These are phyloP conservation scores for Anthopleura xanthogrammica DNA, from an alignment of 92 coral and sea anemone species.

Conservation along the genomic window DNA sequence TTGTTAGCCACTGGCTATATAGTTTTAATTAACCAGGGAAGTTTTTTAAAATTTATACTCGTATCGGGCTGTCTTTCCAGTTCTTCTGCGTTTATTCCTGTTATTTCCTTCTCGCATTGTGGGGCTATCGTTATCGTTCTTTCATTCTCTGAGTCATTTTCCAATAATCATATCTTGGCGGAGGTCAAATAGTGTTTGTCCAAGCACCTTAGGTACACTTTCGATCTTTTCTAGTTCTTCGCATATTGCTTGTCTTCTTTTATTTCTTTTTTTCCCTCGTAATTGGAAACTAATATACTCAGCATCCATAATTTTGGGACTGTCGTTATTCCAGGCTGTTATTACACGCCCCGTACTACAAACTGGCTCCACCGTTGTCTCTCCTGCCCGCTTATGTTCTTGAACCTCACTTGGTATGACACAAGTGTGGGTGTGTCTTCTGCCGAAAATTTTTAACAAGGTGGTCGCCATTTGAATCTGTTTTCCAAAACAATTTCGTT, in stretches of 20 bases:
- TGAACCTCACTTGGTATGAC: background rate
- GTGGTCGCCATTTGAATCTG: background rate
- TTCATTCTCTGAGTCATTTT: background rate
- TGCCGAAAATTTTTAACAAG: background rate
- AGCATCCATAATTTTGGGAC: constrained; percentile 21
- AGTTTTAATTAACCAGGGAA: no score
- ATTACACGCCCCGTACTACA: constrained; percentile 18
- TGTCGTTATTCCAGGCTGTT: constrained; percentile 16
- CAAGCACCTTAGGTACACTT: constrained; percentile 1
- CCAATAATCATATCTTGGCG: background rate
- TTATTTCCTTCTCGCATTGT: no score
- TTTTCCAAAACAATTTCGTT: background rate
- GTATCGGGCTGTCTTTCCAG: no score
- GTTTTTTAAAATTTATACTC: no score
- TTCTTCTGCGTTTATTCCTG: no score
- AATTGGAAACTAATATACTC: constrained; percentile 6
- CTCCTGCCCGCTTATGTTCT: background rate
- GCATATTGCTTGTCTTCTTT: constrained; percentile 17
- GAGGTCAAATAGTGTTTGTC: constrained; percentile 3
- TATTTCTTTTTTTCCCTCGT: background rate
- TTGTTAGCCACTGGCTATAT: no score
- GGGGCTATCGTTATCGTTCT: background rate
- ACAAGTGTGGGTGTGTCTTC: background rate
- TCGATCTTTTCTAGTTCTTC: constrained; percentile 22
- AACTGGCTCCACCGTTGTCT: background rate